Evolutionary conservation across 2,888 invertebrate species (phyloP), one percentile per base, ranked within the genome.

Genomic region (Carterocephalus palaemon): DNA sequence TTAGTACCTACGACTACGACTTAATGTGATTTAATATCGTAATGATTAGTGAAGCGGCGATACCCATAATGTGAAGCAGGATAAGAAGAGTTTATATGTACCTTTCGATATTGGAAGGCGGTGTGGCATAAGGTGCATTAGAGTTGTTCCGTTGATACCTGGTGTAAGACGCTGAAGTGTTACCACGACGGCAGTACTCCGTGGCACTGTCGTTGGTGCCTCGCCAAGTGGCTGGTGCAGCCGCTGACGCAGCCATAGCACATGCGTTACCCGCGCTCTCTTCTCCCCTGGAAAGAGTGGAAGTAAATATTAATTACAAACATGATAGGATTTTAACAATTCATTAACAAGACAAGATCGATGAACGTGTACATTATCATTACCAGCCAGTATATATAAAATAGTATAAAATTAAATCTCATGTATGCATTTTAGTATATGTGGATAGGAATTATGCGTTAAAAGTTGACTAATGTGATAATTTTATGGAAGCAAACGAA

Each of bases 71-170:
- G 12, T 15, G 13, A 9, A 40, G 4, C 9, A 23, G 13, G 9
- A 17, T 4, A 23, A 23, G 13, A 8, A 26, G 41, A 34, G 26
- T 34, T 33, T 43, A 23, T 59, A 57, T 59, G 64, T 70, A 82
- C 85, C 85, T 83, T 66, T 83, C 84, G 49, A 75, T 72, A 64
- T 82, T 83, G 55, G 81, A 73, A 54, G 85, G 84, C 60, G 84
- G 83, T 57, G 85, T 84, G 57, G 82, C 71, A 63, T 78, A 80
- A 49, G 84, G 79, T 59, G 82, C 73, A 54, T 71, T 74, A 56
- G 78, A 67, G 72, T 82, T 79, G 81, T 86, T 81, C 73, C 84
- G 75, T 89, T 90, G 80, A 88, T 89, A 82, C 88, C 90, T 79
- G 87, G 88, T 72, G 87, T 90, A 76, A 52, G 84, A 74, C 51